Percentiles rank a stretch among this genome's conserved stretches.
phyloP scores from a whole-genome alignment of 2,888 invertebrate species.

The Luffia ferchaultella region DNA sequence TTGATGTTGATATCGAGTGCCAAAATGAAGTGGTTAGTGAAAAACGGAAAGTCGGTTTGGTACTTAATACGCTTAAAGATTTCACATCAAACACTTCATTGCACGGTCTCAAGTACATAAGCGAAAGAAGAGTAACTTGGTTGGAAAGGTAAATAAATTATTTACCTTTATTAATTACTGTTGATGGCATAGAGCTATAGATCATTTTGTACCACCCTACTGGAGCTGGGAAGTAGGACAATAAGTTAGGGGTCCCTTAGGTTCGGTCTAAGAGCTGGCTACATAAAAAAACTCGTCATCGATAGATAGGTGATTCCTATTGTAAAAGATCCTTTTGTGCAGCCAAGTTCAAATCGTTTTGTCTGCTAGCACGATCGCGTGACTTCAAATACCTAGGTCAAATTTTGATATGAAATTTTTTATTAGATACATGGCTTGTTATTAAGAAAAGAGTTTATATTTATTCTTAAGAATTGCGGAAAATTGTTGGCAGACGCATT shows the following conservation, averaged over 20 bases:
- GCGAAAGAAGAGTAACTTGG: slow-evolving; percentile 20
- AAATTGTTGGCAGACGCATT: too few relatives aligned
- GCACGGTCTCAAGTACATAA: slow-evolving; percentile 28
- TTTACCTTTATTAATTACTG: neutral
- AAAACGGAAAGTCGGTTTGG: neutral
- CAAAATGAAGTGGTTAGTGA: neutral
- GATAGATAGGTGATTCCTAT: neutral
- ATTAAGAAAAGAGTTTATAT: too few relatives aligned
- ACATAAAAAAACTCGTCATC: neutral
- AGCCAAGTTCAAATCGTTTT: neutral
- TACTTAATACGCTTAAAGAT: slow-evolving; percentile 13
- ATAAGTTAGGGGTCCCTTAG: too few relatives aligned
- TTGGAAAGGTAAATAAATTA: slow-evolving; percentile 24
- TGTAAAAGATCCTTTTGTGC: neutral
- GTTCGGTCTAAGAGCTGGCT: too few relatives aligned
- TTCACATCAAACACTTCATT: slow-evolving; percentile 28
- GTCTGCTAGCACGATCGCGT: too few relatives aligned
- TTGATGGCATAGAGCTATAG: neutral
- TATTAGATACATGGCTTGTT: too few relatives aligned
- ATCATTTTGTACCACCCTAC: too few relatives aligned
- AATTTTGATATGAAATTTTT: too few relatives aligned
- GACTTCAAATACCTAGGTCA: too few relatives aligned
- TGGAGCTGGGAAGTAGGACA: too few relatives aligned
- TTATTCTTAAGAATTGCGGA: too few relatives aligned
- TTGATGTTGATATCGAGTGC: neutral